These are phyloP conservation scores for Syrista parreyssii DNA, from an alignment of 2,888 invertebrate species.

Conservation along the genomic window DNA sequence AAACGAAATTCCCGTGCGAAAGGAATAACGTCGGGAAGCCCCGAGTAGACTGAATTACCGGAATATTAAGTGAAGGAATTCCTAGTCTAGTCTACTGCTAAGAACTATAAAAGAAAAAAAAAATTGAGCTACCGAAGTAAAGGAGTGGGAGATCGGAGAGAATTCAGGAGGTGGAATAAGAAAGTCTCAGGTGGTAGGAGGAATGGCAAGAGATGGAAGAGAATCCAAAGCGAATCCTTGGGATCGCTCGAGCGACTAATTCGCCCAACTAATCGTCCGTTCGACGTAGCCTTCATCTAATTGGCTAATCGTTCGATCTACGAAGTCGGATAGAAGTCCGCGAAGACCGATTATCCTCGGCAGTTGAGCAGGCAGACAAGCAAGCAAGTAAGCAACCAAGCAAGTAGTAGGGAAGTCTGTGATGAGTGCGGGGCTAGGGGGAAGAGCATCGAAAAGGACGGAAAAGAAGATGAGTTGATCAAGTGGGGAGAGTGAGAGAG, in stretches of 20 bases:
- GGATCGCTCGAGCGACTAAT: neutral
- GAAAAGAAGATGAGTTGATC: neutral
- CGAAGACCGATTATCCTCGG: conserved; percentile 23
- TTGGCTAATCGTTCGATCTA: neutral
- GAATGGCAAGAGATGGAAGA: neutral
- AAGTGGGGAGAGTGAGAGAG: no score
- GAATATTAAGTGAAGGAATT: neutral
- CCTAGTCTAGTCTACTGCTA: neutral
- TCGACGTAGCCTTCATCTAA: neutral
- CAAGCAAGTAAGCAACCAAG: neutral
- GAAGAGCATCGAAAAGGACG: neutral
- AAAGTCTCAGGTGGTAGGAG: neutral
- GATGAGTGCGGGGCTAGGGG: neutral
- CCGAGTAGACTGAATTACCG: neutral
- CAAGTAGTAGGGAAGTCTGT: neutral
- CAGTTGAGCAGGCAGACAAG: conserved; percentile 12
- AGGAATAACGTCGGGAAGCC: neutral
- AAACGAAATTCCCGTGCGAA: neutral
- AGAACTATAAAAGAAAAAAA: neutral
- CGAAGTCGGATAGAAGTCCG: conserved; percentile 11
- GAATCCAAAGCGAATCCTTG: neutral
- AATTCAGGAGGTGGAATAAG: neutral
- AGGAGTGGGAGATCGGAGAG: neutral
- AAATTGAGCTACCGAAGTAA: neutral
- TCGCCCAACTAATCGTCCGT: neutral